These are phyloP conservation scores for Porites cylindrica DNA, from an alignment of 92 coral and sea anemone species.

Conservation along the genomic window DNA sequence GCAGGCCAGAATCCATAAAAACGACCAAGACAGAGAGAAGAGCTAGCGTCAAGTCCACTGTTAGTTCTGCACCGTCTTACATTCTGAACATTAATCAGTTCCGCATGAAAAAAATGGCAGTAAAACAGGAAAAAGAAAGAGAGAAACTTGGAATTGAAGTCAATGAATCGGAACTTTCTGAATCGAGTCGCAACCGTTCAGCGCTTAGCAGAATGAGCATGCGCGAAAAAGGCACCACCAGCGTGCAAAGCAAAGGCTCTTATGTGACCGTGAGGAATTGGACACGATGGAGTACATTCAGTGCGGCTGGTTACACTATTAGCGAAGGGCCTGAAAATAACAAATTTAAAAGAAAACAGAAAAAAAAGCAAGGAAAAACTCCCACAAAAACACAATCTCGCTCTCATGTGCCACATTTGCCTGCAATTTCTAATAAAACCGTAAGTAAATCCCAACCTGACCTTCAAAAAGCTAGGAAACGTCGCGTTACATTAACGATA, in stretches of 20 bases:
- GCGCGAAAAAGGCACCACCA: constrained; percentile 58
- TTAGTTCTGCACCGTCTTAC: constrained; percentile 57
- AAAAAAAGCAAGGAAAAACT: neutral
- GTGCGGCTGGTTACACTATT: constrained; percentile 83
- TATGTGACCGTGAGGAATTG: constrained; percentile 70
- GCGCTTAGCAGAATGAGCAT: constrained; percentile 17
- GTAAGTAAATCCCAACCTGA: constrained; percentile 39
- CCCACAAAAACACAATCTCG: constrained; percentile 7
- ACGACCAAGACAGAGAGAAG: constrained; percentile 21
- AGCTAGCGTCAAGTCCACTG: constrained; percentile 30
- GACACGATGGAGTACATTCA: constrained; percentile 78
- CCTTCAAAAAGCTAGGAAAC: constrained; percentile 25
- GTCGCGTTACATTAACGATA: constrained; percentile 13
- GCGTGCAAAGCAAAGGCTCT: constrained; percentile 56
- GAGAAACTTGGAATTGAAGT: constrained; percentile 13
- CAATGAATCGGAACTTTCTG: constrained; percentile 39
- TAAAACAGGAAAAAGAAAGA: constrained; percentile 38
- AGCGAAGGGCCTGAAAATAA: constrained; percentile 34
- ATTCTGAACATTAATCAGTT: constrained; percentile 43
- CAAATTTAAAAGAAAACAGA: neutral
- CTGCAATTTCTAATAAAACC: neutral
- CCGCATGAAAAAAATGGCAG: constrained; percentile 53
- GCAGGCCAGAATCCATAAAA: constrained; percentile 15
- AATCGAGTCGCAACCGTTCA: constrained; percentile 9
- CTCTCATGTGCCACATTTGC: constrained; percentile 13